These are phyloP conservation scores for Centrocercus urophasianus DNA, from an alignment of 2,113 vertebrate genomes.

Conservation along the genomic window DNA sequence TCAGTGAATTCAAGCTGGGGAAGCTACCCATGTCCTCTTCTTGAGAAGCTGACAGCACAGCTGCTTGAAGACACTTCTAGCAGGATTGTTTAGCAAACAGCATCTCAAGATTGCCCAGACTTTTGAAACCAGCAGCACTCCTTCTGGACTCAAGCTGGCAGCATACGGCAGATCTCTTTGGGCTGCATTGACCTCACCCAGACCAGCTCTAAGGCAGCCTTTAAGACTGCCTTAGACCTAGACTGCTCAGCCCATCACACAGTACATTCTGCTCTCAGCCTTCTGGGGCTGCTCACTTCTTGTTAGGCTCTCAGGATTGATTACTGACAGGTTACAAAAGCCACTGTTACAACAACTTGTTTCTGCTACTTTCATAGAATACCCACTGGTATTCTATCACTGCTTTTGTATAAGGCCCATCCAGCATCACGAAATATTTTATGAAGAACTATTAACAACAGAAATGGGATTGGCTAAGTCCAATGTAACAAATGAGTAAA, in stretches of 20 bases:
- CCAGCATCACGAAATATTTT: background rate
- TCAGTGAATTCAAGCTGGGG: background rate
- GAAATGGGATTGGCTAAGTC: background rate
- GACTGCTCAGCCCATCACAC: background rate
- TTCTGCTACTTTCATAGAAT: background rate
- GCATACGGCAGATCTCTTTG: background rate
- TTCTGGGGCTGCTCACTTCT: background rate
- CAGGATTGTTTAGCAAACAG: background rate
- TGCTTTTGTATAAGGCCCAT: background rate
- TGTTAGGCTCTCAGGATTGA: background rate
- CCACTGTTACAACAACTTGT: fast-evolving
- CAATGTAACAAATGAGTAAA: background rate
- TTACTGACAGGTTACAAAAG: background rate
- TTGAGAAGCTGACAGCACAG: background rate
- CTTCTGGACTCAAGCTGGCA: background rate
- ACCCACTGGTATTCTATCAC: background rate
- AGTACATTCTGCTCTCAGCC: background rate
- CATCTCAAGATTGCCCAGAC: background rate
- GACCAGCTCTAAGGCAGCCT: background rate
- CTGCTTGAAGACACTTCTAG: background rate
- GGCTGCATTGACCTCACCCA: background rate
- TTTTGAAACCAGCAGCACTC: background rate
- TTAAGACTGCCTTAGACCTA: background rate
- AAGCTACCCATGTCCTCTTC: background rate
- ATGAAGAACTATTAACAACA: background rate